These are phyloP conservation scores for Neoitamus cyanurus DNA, from an alignment of 2,888 invertebrate species.

Conservation along the genomic window DNA sequence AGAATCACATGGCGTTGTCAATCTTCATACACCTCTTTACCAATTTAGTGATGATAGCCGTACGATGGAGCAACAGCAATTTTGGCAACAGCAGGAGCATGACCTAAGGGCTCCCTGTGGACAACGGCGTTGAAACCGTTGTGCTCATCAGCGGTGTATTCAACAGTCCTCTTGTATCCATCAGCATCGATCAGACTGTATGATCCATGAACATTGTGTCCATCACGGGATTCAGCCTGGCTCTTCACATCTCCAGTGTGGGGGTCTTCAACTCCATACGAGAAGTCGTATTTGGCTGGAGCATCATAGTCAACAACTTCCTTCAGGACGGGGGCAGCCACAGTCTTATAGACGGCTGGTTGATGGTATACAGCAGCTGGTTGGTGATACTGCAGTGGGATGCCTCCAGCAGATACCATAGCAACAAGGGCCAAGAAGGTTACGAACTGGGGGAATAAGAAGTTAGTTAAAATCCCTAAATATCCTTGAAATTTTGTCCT, in stretches of 20 bases:
- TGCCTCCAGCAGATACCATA: background rate
- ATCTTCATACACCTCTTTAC: background rate
- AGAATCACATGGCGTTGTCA: background rate
- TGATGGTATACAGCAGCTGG: background rate
- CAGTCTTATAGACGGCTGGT: background rate
- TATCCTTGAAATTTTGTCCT: background rate
- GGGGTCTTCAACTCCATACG: slow-evolving; percentile 67
- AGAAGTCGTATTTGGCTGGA: slow-evolving; percentile 67
- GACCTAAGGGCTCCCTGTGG: slow-evolving; percentile 63
- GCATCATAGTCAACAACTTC: slow-evolving; percentile 56
- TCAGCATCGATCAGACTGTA: slow-evolving; percentile 69
- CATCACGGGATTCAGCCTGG: slow-evolving; percentile 68
- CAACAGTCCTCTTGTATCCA: slow-evolving; percentile 68
- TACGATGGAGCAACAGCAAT: background rate
- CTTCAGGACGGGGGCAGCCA: background rate
- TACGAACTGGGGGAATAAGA: background rate
- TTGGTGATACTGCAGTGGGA: background rate
- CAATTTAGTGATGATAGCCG: background rate
- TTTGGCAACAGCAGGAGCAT: background rate
- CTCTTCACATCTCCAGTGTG: slow-evolving; percentile 69
- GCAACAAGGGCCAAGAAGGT: background rate
- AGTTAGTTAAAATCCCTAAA: background rate
- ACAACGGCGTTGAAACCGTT: slow-evolving; percentile 70
- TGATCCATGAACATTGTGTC: slow-evolving; percentile 68
- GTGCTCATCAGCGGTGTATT: slow-evolving; percentile 68